A percentile compares a stretch with the other conserved stretches of the same genome.
Conservation (phyloP, 2,797 vertebrate genomes). For the Myotis pilosus region DNA sequence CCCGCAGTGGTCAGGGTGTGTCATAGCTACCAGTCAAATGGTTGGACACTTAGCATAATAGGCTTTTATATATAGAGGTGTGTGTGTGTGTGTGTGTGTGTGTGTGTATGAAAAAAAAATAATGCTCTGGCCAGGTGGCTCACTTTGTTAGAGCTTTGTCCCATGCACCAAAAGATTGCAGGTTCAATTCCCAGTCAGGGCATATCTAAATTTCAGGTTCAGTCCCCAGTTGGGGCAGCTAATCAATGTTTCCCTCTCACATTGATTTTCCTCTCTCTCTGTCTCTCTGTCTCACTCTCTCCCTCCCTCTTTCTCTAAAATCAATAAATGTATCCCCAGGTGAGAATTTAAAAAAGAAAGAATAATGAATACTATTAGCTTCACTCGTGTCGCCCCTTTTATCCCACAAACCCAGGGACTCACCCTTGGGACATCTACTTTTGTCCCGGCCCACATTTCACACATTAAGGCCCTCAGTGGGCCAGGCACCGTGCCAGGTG, state of each 20-base stretch:
- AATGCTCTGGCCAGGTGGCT: too few relatives aligned
- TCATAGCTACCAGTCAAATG: too few relatives aligned
- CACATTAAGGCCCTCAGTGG: neutral
- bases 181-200: neutral
- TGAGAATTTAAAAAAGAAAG: neutral
- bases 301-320: neutral
- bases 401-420: neutral
- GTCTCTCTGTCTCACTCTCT: neutral
- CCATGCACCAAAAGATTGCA: neutral
- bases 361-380: too few relatives aligned
- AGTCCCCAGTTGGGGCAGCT: neutral
- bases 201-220: neutral
- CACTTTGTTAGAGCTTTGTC: neutral
- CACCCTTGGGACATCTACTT: neutral
- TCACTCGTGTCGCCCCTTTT: too few relatives aligned
- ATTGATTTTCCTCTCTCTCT: neutral
- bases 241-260: neutral
- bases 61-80: too few relatives aligned
- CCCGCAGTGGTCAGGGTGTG: too few relatives aligned
- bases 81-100: too few relatives aligned
- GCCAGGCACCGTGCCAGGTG: neutral
- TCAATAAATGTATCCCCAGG: neutral
- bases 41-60: too few relatives aligned
- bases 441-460: neutral
- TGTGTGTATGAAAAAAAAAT: too few relatives aligned